Percentiles rank a stretch among this genome's conserved stretches.
Evolutionary conservation across 2,797 vertebrate genomes (phyloP).

Genomic region (Micropoecilia bifurca): DNA sequence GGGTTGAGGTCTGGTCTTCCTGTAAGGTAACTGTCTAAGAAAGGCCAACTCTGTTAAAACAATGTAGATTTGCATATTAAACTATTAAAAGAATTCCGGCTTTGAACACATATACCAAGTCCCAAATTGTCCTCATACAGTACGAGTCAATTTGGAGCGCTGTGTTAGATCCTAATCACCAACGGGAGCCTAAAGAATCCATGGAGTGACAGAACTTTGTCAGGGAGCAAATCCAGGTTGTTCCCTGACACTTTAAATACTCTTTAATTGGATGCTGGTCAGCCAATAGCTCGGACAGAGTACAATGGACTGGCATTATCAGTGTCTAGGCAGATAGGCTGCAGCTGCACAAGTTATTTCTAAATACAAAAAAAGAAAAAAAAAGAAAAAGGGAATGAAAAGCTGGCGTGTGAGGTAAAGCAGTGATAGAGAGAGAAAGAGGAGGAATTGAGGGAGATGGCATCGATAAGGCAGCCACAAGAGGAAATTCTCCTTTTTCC

Average conservation of each 20-base stretch:
- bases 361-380: constrained; percentile 31
- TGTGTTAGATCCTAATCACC: constrained; percentile 14
- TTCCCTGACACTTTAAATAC: constrained; percentile 60
- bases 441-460: constrained; percentile 39
- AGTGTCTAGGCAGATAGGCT: constrained; percentile 65
- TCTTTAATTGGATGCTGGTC: constrained; percentile 72
- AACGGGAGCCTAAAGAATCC: background rate
- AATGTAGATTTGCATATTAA: background rate
- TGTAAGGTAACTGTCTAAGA: background rate
- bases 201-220: background rate
- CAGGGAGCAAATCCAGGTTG: constrained; percentile 11
- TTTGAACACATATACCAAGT: background rate
- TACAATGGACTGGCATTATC: constrained; percentile 67
- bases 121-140: background rate
- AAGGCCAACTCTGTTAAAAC: background rate
- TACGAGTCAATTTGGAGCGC: constrained; percentile 1
- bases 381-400: constrained; percentile 14
- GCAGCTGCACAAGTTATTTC: constrained; percentile 64
- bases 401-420: constrained; percentile 44
- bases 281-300: constrained; percentile 63
- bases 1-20: background rate
- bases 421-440: background rate
- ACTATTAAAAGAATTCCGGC: background rate
- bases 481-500: constrained; percentile 60
- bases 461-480: constrained; percentile 61